Base-by-base conservation (phyloP, 2,888 invertebrate genomes). In the Elmis aenea region DNA sequence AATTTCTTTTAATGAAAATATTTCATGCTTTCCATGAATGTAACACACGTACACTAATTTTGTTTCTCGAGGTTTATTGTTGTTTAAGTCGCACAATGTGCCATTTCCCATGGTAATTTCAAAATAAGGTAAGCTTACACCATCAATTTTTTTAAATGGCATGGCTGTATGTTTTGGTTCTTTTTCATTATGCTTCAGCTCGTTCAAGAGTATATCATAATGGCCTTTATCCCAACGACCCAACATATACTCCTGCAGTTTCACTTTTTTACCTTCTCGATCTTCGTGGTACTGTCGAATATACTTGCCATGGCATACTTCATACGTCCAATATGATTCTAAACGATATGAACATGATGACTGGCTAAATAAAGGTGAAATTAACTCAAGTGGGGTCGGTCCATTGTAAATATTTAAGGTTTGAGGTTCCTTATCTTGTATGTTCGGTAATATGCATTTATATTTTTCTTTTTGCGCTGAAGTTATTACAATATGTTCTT, bases 251-350 rank as follows among this genome's bases (percentile, higher is more conserved):
- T 93, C 90, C 59, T 93, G 93, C 0, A 81, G 69, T 59, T 83
- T 86, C 1, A 86, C 76, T 62, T 81, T 79, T 68, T 89, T 83
- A 67, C 81, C 85, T 64, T 93, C 94, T 50, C 91, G 77, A 55
- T 93, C 92, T 62, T 97, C 96, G 64, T 99, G 96, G 63, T 90
- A 99, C 63, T 99, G 97, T 13, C 90, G 76, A 2, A 97, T 79
- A 63, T 85, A 86, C 51, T 80, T 75, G 0, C 95, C 95, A 67
- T 96, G 96, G 57, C 96, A 96, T 15, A 96, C 78, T 67, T 96
- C 94, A 64, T 96, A 96, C 0, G 91, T 91, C 96, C 96, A 96
- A 60, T 93, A 96, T 2, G 85, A 82, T 61, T 92, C 93, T 29
- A 91, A 68, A 45, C 89, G 76, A 57, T 87, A 91, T 0, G 91